These are phyloP conservation scores for Ptychobarbus kaznakovi DNA, from an alignment of 2,797 vertebrate species.

Conservation along the genomic window DNA sequence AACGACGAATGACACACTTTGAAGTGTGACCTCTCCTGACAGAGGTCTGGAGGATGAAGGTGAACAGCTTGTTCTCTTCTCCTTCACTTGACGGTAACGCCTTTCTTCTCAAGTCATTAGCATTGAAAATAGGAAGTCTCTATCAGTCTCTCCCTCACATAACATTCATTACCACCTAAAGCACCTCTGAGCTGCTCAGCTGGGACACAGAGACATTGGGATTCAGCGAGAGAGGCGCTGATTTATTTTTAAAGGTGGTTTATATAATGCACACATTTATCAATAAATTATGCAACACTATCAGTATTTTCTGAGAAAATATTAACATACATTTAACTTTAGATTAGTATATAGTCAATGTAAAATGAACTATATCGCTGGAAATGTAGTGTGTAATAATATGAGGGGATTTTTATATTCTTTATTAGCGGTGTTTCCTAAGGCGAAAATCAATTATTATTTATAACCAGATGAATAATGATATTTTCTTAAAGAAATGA, in stretches of 20 bases:
- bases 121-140: conserved; percentile 23
- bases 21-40: conserved; percentile 32
- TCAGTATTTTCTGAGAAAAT: not conserved
- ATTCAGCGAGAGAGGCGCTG: not conserved
- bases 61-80: conserved; percentile 24
- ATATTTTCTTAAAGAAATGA: not conserved
- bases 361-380: not conserved
- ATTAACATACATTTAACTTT: not conserved
- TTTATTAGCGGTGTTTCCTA: not conserved
- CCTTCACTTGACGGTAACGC: conserved; percentile 16
- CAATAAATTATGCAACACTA: not conserved
- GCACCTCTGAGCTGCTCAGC: conserved; percentile 39
- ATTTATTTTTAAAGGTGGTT: conserved; percentile 6
- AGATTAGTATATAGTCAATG: not conserved
- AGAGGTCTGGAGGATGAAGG: conserved; percentile 27
- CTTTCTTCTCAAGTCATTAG: conserved; percentile 41
- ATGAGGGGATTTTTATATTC: not conserved
- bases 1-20: conserved; percentile 46
- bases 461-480: not conserved
- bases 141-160: conserved; percentile 11
- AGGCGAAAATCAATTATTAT: not conserved
- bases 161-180: conserved; percentile 43
- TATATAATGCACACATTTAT: not conserved
- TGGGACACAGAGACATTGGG: conserved; percentile 1
- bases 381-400: not conserved